Evolutionary conservation across 2,797 vertebrate genomes (phyloP).

Genomic region (Fistularia tabacaria): DNA sequence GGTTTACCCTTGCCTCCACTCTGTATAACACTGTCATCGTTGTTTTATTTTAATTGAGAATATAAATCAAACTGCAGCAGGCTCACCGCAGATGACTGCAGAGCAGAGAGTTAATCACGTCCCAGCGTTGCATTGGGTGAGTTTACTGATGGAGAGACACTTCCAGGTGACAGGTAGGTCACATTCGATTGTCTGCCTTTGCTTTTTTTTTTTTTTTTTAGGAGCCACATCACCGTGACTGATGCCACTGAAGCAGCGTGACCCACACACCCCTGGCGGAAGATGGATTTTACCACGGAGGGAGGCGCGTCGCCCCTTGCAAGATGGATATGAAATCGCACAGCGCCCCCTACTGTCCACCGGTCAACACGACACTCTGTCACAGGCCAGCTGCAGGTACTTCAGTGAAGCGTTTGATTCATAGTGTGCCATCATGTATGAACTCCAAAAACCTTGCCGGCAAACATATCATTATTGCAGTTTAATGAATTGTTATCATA

Average conservation of each 20-base stretch:
- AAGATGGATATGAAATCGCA: constrained; percentile 53
- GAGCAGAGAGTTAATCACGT: constrained; percentile 2
- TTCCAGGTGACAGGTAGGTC: constrained; percentile 26
- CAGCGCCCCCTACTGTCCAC: constrained; percentile 70
- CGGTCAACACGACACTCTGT: constrained; percentile 18
- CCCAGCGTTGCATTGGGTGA: constrained; percentile 18
- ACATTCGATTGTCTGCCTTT: constrained; percentile 19
- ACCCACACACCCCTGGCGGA: constrained; percentile 25
- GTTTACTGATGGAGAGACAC: constrained; percentile 26
- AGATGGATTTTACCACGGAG: constrained; percentile 9
- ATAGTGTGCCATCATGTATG: constrained; percentile 14
- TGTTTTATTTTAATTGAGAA: no score
- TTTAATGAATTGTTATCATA: no score
- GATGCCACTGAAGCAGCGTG: constrained; percentile 24
- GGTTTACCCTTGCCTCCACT: no score
- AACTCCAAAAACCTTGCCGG: constrained; percentile 2
- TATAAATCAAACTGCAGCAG: no score
- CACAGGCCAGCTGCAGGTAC: constrained; percentile 3
- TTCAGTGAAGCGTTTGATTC: constrained; percentile 30
- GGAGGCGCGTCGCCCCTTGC: not conserved
- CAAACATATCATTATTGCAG: no score
- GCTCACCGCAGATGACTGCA: no score
- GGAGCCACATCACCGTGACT: constrained; percentile 31
- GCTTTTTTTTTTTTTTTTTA: constrained; percentile 10
- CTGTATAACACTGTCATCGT: no score